Evolutionary conservation across 2,113 vertebrate genomes (phyloP), one percentile per base, ranked within the genome.

Genomic region (Trochalopteron elliotii): DNA sequence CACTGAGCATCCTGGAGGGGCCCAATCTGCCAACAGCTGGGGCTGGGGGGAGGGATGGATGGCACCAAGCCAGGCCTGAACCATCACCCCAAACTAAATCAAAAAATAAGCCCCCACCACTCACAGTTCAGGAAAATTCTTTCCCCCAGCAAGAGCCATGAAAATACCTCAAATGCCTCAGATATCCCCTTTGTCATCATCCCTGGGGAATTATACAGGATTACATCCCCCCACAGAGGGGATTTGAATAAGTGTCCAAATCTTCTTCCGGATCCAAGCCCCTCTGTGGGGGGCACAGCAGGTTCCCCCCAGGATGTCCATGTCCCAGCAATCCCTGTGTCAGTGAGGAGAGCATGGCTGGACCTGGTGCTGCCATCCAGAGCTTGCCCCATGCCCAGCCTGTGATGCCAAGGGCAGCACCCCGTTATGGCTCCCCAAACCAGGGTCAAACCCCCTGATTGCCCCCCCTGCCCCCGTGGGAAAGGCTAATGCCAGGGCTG

Each of bases 361-460:
- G 31, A 50, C 10, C 15, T 0, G 0, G 5, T 31, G 55, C 40
- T 2, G 7, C 76, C 1, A 3, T 11, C 24, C 1, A 0, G 28
- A 74, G 49, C 64, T 63, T 3, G 0, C 7, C 33, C 57, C 15
- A 0, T 23, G 22, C 47, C 57, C 61, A 44, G 30, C 33, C 63
- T 7, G 47, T 9, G 47, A 5, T 53, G 47, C n/a, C 64, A 39
- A 33, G 37, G 33, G 3, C 72, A 69, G 84, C 53, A 19, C 19
- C 55, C 16, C 1, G 0, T n/a, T 21, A 0, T 13, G 39, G 47
- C 22, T 42, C 18, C 61, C 61, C 45, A 21, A 47, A n/a, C 2
- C 0, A 1, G 33, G 20, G 30, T 10, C 44, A 47, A 37, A 23
- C 10, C 39, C 60, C 2, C 1, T 2, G 14, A 37, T 1, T 28